Evolutionary conservation across 2,797 vertebrate genomes (phyloP).

Genomic region (Lophius americanus): DNA sequence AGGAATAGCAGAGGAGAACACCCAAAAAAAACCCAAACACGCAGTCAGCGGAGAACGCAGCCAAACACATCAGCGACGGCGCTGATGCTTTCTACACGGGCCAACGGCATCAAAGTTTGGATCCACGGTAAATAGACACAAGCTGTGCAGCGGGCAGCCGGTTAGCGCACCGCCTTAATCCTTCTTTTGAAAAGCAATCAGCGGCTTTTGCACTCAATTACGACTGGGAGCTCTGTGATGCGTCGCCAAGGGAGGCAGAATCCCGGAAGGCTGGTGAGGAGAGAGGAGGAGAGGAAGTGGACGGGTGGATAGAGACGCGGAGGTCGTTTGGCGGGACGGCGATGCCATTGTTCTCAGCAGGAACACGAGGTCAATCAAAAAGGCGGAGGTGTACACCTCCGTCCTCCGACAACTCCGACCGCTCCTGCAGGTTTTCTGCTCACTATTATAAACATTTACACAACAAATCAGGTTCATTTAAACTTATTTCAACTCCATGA

Average conservation of each 20-base stretch:
- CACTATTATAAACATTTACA: conserved; percentile 1
- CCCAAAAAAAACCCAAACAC: conserved; percentile 62
- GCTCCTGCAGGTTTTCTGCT: conserved; percentile 35
- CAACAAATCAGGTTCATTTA: conserved; percentile 7
- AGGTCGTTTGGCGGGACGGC: conserved; percentile 56
- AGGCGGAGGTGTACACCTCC: conserved; percentile 59
- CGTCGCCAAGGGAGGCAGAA: conserved; percentile 48
- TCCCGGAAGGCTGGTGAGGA: conserved; percentile 40
- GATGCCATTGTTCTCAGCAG: conserved; percentile 63
- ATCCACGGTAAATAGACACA: conserved; percentile 77
- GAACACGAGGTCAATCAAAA: conserved; percentile 61
- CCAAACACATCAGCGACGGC: conserved; percentile 59
- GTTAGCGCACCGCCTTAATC: conserved; percentile 55
- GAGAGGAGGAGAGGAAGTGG: conserved; percentile 42
- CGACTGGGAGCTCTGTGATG: conserved; percentile 40
- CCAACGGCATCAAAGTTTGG: conserved; percentile 70
- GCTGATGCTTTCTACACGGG: conserved; percentile 51
- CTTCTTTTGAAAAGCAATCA: conserved; percentile 75
- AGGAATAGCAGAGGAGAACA: conserved; percentile 60
- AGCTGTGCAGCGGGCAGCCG: conserved; percentile 54
- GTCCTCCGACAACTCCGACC: conserved; percentile 30
- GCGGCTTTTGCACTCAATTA: conserved; percentile 74
- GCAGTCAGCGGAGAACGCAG: conserved; percentile 47
- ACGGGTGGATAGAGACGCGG: conserved; percentile 45
- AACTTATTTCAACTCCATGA: no score